Conservation (phyloP, 2,888 invertebrate species). For the Allacma fusca region DNA sequence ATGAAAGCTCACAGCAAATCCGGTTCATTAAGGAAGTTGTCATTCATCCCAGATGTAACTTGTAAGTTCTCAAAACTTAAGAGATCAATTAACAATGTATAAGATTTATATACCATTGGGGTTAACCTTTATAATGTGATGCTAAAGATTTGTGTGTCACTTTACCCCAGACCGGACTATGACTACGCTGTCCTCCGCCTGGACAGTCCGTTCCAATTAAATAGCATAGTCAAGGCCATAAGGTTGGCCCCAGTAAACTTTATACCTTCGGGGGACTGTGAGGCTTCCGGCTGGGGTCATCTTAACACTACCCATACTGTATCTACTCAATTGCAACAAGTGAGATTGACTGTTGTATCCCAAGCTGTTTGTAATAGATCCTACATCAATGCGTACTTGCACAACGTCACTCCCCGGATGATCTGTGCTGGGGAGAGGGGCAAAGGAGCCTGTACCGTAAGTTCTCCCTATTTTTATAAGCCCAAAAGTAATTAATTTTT, state of each 20-base stretch:
- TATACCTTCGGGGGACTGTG: background rate
- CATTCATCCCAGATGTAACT: background rate
- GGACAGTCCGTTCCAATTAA: background rate
- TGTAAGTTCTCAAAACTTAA: background rate
- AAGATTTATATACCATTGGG: too few species aligned
- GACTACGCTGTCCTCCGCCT: background rate
- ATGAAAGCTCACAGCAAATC: background rate
- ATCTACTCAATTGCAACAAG: background rate
- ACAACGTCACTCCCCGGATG: background rate
- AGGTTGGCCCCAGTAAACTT: background rate
- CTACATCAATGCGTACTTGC: background rate
- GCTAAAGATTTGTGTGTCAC: background rate
- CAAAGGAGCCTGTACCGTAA: constrained; percentile 8
- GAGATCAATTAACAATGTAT: too few species aligned
- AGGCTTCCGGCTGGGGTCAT: background rate
- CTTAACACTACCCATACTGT: background rate
- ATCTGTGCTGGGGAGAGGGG: background rate
- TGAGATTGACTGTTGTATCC: background rate
- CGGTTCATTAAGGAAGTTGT: background rate
- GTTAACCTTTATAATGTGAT: too few species aligned
- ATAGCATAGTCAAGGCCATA: background rate
- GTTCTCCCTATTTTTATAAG: background rate
- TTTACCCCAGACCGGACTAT: background rate
- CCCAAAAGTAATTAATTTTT: too few species aligned
- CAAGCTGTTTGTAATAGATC: background rate